A percentile compares a stretch with the other conserved stretches of the same genome.
Evolutionary conservation across 2,113 vertebrate genomes (phyloP).

Genomic region (Kryptolebias marmoratus): DNA sequence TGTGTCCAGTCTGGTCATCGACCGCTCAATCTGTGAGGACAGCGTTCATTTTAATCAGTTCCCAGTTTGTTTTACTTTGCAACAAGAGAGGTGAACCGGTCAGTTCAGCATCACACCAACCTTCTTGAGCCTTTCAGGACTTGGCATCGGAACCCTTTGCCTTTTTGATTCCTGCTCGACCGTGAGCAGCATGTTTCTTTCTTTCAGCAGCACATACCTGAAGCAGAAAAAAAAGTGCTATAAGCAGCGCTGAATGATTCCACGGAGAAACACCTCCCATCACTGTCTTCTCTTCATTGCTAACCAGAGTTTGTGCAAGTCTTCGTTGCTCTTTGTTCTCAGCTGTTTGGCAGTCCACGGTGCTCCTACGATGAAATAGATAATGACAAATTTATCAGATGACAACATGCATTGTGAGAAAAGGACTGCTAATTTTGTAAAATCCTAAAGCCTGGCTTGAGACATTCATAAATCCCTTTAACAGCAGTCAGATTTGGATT

Average conservation of each 20-base stretch:
- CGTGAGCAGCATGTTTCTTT: constrained; percentile 96
- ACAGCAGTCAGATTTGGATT: not conserved
- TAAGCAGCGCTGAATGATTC: not conserved
- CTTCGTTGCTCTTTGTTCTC: constrained; percentile 92
- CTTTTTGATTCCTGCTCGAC: constrained; percentile 90
- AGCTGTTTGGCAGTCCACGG: constrained; percentile 91
- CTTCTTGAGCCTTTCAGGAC: constrained; percentile 92
- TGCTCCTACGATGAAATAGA: constrained; percentile 79
- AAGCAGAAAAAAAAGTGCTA: constrained; percentile 4
- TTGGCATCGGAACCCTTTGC: constrained; percentile 88
- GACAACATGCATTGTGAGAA: not conserved
- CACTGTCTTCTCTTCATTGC: not conserved
- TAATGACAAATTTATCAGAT: not conserved
- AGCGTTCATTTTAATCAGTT: not conserved
- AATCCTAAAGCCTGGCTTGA: not conserved
- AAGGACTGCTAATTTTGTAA: not conserved
- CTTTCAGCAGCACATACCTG: constrained; percentile 97
- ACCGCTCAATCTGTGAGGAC: constrained; percentile 83
- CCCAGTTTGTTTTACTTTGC: not conserved
- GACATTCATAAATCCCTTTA: not conserved
- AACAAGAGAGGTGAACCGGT: not conserved
- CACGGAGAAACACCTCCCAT: not conserved
- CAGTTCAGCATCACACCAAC: constrained; percentile 68
- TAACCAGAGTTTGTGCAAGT: constrained; percentile 97
- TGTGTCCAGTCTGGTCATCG: constrained; percentile 87